Percentiles rank a stretch among this genome's conserved stretches.
Evolutionary conservation across 2,888 invertebrate genomes (phyloP).

Genomic region (Ophion slaviceki): DNA sequence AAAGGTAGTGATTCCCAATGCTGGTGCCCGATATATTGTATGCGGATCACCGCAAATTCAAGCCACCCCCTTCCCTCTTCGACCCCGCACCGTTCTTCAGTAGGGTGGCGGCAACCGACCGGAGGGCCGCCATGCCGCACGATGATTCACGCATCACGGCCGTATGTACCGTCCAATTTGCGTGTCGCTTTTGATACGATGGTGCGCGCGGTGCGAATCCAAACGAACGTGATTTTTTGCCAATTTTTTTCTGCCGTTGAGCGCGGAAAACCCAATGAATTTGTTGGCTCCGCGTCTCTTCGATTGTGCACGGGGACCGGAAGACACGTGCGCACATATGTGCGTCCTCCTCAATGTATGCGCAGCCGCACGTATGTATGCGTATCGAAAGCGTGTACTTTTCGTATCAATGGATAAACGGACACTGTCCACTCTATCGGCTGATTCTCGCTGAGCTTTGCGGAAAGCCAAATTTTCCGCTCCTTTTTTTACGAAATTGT

Average conservation of each 20-base stretch:
- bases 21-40: conserved; percentile 31
- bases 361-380: not conserved
- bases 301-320: no score
- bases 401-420: conserved; percentile 31
- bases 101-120: conserved; percentile 43
- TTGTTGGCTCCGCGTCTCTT: conserved; percentile 25
- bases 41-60: conserved; percentile 37
- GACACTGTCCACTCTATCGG: conserved; percentile 1
- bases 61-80: conserved; percentile 1
- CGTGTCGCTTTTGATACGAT: conserved; percentile 63
- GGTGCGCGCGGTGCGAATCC: conserved; percentile 21
- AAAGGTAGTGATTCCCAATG: conserved; percentile 63
- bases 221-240: conserved; percentile 40
- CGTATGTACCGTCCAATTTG: conserved; percentile 61
- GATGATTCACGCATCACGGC: conserved; percentile 65
- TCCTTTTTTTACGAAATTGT: not conserved
- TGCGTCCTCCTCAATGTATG: conserved; percentile 5
- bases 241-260: conserved; percentile 10
- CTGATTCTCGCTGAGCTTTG: conserved; percentile 7
- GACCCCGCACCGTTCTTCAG: conserved; percentile 6
- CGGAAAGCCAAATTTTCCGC: conserved; percentile 10
- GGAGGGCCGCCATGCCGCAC: conserved; percentile 56
- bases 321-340: not conserved
- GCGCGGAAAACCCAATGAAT: conserved; percentile 45
- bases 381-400: conserved; percentile 21